Base-by-base conservation (phyloP, 2,113 vertebrate species). In the Brachyhypopomus occidentalis region DNA sequence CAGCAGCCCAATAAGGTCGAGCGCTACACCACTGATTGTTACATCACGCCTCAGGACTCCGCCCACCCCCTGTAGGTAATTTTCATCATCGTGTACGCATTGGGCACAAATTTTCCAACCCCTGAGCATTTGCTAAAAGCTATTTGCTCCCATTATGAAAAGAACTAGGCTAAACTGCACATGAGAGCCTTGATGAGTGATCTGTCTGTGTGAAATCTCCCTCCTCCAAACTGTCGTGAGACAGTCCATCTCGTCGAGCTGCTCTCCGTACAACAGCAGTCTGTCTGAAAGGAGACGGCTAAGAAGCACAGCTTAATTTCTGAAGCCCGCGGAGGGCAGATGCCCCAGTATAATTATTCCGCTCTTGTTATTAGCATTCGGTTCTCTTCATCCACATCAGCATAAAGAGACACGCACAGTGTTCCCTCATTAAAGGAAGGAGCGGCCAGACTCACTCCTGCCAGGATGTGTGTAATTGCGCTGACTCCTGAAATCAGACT, bases 11-110 rank as follows among this genome's bases (percentile, higher is more conserved):
- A 30, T 27, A 66, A 14, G 25, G 25, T 30, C 5, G 41, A 41
- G 41, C 5, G 9, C 5, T 41, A 34, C 74, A 63, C 52, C 4
- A 36, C 73, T 80, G 77, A 80, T 80, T 66, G 60, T 77, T 83
- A 77, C 81, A 73, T 77, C 66, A 59, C 17, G 27, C 19, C 45
- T 14, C 12, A 14, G 45, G 12, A 30, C 45, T 11, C 12, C 45
- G 12, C 45, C 12, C 67, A 62, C 48, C 14, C 63, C n/a, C 69
- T 63, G 59, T 45, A 22, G 67, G n/a, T 27, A 27, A 62, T 30
- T 8, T 22, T 55, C 55, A 55, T 34, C 25, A 55, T 14, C 62
- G 20, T 48, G 45, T 30, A 55, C 45, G 30, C 62, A 34, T 9
- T 5, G 2, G 14, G 38, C 22, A 64, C 8, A 38, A 27, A 45